Conservation (phyloP, 53 echinoderm and acorn worm species). For the Hippasteria phrygiana region DNA sequence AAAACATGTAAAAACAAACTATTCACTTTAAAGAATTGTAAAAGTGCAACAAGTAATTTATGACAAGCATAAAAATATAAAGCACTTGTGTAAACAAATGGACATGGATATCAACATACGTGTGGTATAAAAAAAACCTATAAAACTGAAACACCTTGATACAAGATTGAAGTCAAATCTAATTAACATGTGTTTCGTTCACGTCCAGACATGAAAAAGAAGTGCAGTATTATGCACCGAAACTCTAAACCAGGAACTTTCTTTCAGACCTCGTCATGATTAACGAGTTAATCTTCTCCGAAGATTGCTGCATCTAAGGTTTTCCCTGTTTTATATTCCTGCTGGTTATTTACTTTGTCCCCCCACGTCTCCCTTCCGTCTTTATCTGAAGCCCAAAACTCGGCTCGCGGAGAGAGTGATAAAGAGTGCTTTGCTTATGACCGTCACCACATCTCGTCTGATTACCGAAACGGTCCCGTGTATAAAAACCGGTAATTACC, state of each 20-base stretch:
- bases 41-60: too few relatives aligned
- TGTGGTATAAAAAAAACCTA: too few relatives aligned
- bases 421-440: neutral
- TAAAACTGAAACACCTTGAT: too few relatives aligned
- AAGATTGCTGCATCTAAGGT: neutral
- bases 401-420: neutral
- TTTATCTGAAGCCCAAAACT: neutral
- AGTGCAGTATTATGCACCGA: neutral
- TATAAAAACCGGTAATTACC: slow-evolving; percentile 30
- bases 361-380: neutral
- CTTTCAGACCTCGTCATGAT: neutral
- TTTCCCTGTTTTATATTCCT: slow-evolving; percentile 1
- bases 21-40: too few relatives aligned
- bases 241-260: neutral
- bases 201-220: too few relatives aligned
- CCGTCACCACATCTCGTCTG: slow-evolving; percentile 26
- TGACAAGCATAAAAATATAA: too few relatives aligned
- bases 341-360: neutral
- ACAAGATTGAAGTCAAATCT: too few relatives aligned
- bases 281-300: neutral
- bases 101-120: too few relatives aligned
- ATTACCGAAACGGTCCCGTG: slow-evolving; percentile 38
- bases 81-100: too few relatives aligned
- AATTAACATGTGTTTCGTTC: too few relatives aligned
- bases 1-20: too few relatives aligned